These are phyloP conservation scores for Tenodera sinensis DNA, from an alignment of 2,888 invertebrate species.

Conservation along the genomic window DNA sequence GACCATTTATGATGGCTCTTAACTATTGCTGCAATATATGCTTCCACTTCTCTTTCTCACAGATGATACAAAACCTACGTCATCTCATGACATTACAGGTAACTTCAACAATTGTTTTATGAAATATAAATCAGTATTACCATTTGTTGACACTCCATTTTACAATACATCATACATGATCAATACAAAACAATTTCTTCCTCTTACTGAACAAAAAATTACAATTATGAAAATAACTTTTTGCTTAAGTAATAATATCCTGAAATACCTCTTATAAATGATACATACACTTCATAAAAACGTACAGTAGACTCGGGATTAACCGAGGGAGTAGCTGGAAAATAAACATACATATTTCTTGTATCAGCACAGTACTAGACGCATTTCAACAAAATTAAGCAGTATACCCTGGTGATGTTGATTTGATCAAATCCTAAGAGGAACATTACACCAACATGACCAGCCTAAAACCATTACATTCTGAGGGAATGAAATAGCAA, in stretches of 20 bases:
- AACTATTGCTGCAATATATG: not conserved
- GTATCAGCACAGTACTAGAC: no score
- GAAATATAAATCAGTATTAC: not conserved
- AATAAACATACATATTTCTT: no score
- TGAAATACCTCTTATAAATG: no score
- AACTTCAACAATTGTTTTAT: not conserved
- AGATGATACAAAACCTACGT: not conserved
- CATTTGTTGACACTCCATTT: not conserved
- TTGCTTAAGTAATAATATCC: no score
- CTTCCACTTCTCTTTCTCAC: not conserved
- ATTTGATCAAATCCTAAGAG: no score
- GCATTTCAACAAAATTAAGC: no score
- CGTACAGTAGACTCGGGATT: no score
- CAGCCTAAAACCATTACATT: no score
- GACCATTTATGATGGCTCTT: not conserved
- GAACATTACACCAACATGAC: no score
- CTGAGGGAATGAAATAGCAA: no score
- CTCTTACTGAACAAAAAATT: not conserved
- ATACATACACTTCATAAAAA: no score
- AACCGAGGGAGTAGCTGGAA: not conserved
- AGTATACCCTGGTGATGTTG: no score
- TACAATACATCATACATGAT: not conserved
- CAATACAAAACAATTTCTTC: not conserved
- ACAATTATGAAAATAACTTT: not conserved
- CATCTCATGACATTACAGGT: not conserved